phyloP scores from a whole-genome alignment of 2,888 invertebrate genomes.

The Cordilura impudica region DNA sequence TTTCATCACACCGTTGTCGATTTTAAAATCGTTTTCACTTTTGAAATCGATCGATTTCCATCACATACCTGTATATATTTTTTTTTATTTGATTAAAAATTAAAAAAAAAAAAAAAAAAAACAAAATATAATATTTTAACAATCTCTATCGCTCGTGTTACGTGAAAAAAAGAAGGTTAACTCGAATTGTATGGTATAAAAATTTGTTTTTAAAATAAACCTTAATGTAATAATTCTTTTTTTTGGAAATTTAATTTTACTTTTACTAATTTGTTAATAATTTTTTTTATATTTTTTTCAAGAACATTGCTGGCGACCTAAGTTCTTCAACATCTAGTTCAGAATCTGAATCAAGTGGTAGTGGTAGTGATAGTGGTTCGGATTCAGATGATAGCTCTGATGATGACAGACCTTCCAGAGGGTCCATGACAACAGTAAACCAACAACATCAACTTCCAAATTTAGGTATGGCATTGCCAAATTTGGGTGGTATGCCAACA shows the following conservation, averaged over 20 bases:
- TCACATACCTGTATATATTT: no score
- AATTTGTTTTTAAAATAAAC: no score
- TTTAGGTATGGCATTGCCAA: slow-evolving; percentile 64
- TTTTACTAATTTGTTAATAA: neutral
- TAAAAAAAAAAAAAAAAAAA: no score
- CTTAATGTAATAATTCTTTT: neutral
- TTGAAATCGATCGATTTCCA: no score
- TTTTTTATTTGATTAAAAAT: no score
- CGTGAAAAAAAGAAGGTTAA: no score
- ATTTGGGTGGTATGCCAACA: slow-evolving; percentile 69
- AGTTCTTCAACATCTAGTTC: slow-evolving; percentile 77
- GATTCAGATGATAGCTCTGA: slow-evolving; percentile 77
- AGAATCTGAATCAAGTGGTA: slow-evolving; percentile 76
- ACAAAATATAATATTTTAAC: no score
- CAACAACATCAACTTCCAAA: slow-evolving; percentile 70
- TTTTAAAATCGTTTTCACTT: no score
- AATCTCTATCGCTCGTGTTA: no score
- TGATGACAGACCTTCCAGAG: slow-evolving; percentile 67
- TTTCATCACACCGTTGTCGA: no score
- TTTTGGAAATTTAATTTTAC: neutral
- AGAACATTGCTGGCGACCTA: slow-evolving; percentile 75
- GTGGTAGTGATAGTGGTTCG: slow-evolving; percentile 76
- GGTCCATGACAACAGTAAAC: slow-evolving; percentile 66
- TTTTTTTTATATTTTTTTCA: slow-evolving; percentile 16
- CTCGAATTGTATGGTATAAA: no score